These are phyloP conservation scores for Gracilinanus agilis DNA, from an alignment of 2,113 vertebrate species.

Conservation along the genomic window DNA sequence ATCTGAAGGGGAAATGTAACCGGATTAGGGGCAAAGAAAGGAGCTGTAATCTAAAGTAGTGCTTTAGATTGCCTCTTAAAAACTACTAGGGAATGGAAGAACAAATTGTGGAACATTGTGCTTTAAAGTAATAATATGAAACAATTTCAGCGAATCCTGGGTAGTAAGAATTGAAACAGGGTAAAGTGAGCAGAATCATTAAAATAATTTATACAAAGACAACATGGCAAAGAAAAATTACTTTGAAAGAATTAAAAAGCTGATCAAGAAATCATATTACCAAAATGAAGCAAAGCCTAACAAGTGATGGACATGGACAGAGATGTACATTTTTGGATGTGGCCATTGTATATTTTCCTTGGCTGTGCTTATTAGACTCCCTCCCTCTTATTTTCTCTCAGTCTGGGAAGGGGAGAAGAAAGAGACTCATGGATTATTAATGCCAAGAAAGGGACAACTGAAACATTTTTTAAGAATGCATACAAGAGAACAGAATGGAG, in stretches of 20 bases:
- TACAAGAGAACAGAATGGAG: background rate
- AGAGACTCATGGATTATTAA: background rate
- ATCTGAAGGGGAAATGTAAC: background rate
- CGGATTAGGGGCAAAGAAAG: background rate
- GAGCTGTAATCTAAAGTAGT: background rate
- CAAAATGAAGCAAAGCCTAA: background rate
- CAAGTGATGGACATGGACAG: background rate
- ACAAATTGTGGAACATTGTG: background rate
- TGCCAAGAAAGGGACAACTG: background rate
- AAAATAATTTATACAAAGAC: background rate
- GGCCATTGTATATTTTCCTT: background rate
- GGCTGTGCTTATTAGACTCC: background rate
- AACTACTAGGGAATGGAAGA: background rate
- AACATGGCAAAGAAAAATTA: background rate
- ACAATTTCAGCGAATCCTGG: background rate
- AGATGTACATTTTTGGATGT: background rate
- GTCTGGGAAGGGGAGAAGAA: background rate
- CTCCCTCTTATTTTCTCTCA: background rate
- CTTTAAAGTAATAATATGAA: background rate
- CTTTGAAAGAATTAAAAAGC: background rate
- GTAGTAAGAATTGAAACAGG: background rate
- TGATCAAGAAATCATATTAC: background rate
- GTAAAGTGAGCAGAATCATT: background rate
- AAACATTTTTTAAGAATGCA: background rate
- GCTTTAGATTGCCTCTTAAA: background rate